Conservation (phyloP, 2,797 vertebrate species). For the Threskiornis aethiopicus region DNA sequence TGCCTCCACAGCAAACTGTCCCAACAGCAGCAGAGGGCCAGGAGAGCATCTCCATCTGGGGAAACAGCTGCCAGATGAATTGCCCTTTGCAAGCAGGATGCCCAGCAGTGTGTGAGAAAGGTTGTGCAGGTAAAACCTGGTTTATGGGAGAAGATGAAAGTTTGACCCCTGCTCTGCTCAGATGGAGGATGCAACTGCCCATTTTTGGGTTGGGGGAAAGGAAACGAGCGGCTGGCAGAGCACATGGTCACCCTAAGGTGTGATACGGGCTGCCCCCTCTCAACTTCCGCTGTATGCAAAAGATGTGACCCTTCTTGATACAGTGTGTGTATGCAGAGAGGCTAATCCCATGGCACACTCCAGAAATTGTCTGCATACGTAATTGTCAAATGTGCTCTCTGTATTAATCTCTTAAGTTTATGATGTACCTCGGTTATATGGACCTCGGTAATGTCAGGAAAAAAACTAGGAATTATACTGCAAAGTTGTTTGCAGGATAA, state of each 20-base stretch:
- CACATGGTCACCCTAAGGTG: neutral
- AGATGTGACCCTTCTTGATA: neutral
- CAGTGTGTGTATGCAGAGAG: neutral
- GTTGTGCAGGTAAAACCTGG: rapidly evolving
- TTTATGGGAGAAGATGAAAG: neutral
- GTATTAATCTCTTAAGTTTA: neutral
- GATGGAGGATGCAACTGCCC: neutral
- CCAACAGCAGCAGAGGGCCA: neutral
- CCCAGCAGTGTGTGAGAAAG: neutral
- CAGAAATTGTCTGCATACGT: neutral
- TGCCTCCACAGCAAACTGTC: rapidly evolving
- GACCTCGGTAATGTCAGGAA: neutral
- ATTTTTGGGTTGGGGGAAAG: neutral
- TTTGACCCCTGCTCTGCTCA: neutral
- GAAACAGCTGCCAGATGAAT: rapidly evolving
- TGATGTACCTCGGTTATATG: neutral
- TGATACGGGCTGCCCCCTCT: rapidly evolving
- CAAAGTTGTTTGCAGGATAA: neutral
- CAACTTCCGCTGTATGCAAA: neutral
- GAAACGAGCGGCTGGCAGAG: neutral
- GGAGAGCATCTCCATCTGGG: rapidly evolving
- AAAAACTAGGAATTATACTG: neutral
- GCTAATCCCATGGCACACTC: neutral
- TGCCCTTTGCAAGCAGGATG: neutral
- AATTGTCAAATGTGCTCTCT: neutral